These are phyloP conservation scores for Macropodus opercularis DNA, from an alignment of 2,797 vertebrate genomes.

Conservation along the genomic window DNA sequence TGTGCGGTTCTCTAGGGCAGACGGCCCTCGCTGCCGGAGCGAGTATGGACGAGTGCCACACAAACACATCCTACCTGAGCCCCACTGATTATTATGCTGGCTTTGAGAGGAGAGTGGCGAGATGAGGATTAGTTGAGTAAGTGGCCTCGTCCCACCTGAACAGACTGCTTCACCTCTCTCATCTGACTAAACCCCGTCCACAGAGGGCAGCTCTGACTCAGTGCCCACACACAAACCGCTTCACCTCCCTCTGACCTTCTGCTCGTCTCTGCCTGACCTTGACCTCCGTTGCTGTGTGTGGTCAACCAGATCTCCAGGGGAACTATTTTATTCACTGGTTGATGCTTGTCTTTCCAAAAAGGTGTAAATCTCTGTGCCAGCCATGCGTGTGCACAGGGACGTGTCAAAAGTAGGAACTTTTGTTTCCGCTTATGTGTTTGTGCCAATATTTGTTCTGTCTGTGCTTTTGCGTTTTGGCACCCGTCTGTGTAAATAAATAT, in stretches of 20 bases:
- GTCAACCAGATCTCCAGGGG: conserved; percentile 50
- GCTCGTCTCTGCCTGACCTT: conserved; percentile 68
- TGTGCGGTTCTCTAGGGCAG: neutral
- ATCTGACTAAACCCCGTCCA: conserved; percentile 31
- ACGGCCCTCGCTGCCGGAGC: conserved; percentile 42
- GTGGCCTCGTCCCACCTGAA: conserved; percentile 61
- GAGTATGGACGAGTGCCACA: conserved; percentile 51
- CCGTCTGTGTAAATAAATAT: conserved; percentile 22
- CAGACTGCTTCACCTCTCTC: conserved; percentile 37
- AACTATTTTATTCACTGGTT: conserved; percentile 67
- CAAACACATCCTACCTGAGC: conserved; percentile 42
- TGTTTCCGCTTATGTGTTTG: conserved; percentile 27
- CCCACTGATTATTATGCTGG: conserved; percentile 59
- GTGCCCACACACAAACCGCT: conserved; percentile 20
- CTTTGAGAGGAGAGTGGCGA: conserved; percentile 65
- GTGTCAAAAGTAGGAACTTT: conserved; percentile 26
- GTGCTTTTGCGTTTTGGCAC: conserved; percentile 33
- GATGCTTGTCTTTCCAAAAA: conserved; percentile 63
- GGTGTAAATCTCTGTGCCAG: conserved; percentile 51
- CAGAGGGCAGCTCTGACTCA: conserved; percentile 29
- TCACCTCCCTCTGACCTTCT: conserved; percentile 57
- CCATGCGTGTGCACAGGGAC: conserved; percentile 18
- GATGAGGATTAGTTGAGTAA: conserved; percentile 79
- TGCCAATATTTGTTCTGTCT: conserved; percentile 44
- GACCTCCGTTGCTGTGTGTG: conserved; percentile 57